A percentile compares a stretch with the other conserved stretches of the same genome.
These are phyloP conservation scores for Pandemis cinnamomeana DNA, from an alignment of 2,888 invertebrate species.

Conservation along the genomic window DNA sequence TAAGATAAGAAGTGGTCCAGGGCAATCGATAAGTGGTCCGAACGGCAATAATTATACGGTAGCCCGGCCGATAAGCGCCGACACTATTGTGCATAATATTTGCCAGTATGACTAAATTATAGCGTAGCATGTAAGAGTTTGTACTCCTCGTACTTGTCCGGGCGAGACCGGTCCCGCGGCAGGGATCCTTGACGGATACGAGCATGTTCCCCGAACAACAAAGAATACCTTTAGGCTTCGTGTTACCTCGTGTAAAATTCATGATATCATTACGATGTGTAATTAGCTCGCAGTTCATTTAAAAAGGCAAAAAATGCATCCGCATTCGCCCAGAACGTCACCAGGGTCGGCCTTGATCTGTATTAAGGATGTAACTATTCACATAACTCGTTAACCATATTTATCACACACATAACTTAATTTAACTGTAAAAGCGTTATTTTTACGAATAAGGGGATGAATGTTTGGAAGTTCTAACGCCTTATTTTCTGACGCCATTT, in stretches of 20 bases:
- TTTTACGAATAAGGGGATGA: no score
- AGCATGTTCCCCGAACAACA: not conserved
- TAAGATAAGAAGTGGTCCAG: constrained; percentile 62
- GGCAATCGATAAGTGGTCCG: constrained; percentile 62
- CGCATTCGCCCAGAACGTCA: not conserved
- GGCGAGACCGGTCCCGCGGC: constrained; percentile 19
- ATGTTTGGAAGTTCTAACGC: not conserved
- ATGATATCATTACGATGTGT: not conserved
- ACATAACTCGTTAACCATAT: not conserved
- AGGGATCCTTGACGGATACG: constrained; percentile 15
- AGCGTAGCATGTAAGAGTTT: constrained; percentile 45
- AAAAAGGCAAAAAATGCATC: constrained; percentile 2
- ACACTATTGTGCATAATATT: constrained; percentile 79
- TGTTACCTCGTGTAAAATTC: not conserved
- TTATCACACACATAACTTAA: no score
- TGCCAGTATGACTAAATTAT: constrained; percentile 77
- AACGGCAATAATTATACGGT: constrained; percentile 75
- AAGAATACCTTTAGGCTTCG: not conserved
- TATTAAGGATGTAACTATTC: not conserved
- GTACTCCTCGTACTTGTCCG: constrained; percentile 28
- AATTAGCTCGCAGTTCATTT: not conserved
- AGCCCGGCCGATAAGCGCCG: constrained; percentile 70
- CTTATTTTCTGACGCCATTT: not conserved
- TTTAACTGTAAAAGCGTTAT: no score
- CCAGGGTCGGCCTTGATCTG: not conserved